Percentiles rank a stretch among this genome's conserved stretches.
Conservation (phyloP, 2,888 invertebrate species). For the Lampropteryx suffumata region DNA sequence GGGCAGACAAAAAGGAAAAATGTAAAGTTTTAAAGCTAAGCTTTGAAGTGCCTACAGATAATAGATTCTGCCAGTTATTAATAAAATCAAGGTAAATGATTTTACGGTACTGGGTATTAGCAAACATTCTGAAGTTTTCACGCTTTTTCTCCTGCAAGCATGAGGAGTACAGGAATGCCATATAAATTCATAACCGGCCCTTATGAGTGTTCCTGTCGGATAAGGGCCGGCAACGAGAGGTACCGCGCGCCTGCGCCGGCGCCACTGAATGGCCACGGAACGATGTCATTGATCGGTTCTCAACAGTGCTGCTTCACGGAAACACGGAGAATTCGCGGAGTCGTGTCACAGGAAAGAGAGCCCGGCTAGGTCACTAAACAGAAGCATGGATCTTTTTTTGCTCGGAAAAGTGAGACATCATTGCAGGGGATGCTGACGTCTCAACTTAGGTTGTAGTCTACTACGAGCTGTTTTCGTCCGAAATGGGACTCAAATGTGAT, state of each 20-base stretch:
- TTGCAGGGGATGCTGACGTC: too few species aligned
- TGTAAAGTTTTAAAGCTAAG: too few species aligned
- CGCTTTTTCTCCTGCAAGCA: slow-evolving; percentile 5
- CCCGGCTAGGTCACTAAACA: slow-evolving; percentile 1
- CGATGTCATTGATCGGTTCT: slow-evolving; percentile 8
- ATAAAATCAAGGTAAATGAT: too few species aligned
- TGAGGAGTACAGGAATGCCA: neutral
- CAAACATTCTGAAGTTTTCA: neutral
- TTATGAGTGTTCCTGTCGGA: slow-evolving; percentile 1
- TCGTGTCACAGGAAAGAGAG: neutral
- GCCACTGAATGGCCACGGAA: slow-evolving; percentile 11
- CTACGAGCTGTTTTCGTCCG: too few species aligned
- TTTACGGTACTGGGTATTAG: too few species aligned
- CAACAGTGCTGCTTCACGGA: slow-evolving; percentile 7
- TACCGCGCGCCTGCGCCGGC: neutral
- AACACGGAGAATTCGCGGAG: neutral
- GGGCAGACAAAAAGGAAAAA: too few species aligned
- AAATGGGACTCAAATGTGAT: too few species aligned
- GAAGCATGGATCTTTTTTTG: neutral
- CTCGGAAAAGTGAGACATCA: too few species aligned
- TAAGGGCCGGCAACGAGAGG: slow-evolving; percentile 1
- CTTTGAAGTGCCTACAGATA: too few species aligned
- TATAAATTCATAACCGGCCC: slow-evolving; percentile 10
- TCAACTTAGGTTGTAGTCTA: too few species aligned
- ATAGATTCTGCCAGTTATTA: too few species aligned